Evolutionary conservation across 2,888 invertebrate genomes (phyloP), one percentile per base, ranked within the genome.

Genomic region (Sipunculus nudus): DNA sequence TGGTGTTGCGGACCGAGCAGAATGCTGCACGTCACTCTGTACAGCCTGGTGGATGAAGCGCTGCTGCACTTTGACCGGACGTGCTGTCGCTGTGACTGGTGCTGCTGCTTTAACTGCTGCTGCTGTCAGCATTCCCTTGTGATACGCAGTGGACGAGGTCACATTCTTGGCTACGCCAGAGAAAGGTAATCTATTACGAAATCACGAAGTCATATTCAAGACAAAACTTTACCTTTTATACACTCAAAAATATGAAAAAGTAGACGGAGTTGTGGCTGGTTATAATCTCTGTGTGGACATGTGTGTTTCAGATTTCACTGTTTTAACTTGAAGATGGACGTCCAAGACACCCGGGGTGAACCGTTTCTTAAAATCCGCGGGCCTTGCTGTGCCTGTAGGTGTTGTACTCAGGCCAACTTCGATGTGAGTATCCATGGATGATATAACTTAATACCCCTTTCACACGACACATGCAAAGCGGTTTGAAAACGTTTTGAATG

Each of bases 1-100:
- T 75, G 75, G 75, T 60, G 53, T 6, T 75, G 75, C 59, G 75
- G 75, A 21, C 75, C 75, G 10, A 58, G 69, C 21, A 70, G 75
- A 2, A 65, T 63, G 63, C 67, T 70, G 41, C 65, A 66, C n/a
- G 41, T 75, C 39, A 70, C 70, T n/a, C 53, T 75, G 45, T 73
- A 64, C 53, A 67, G 68, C 47, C 59, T 60, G 0, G 50, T 66
- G 35, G 70, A 72, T 16, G 73, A 72, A 53, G 65, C 63, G 25
- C 71, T 75, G n/a, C 61, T 75, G 10, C 68, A 70, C 39, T 59
- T 75, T 29, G 66, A 67, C 49, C 59, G 72, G 28, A 61, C 60
- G 21, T 66, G 66, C 35, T 75, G 75, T 41, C 68, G 75, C 1
- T 74, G 74, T 61, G 72, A 75, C 53, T 73, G 72, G 40, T 75